A percentile compares a stretch with the other conserved stretches of the same genome.
Conservation (phyloP, 2,113 vertebrate species). For the Eolophus roseicapilla region DNA sequence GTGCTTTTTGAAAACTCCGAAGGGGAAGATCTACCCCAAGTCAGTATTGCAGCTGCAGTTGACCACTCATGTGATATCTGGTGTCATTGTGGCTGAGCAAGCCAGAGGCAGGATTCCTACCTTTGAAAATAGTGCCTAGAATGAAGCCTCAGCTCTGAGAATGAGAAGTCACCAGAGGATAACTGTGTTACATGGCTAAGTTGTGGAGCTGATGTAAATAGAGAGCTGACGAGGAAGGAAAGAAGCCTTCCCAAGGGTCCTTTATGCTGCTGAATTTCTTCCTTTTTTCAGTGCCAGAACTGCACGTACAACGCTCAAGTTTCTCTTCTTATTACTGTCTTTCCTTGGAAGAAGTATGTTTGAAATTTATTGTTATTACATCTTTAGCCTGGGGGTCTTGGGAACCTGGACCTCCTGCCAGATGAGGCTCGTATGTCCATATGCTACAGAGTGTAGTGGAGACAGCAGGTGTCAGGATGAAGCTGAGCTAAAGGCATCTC, state of each 20-base stretch:
- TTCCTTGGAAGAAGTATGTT: not conserved
- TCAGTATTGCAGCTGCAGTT: not conserved
- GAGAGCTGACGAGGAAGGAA: not conserved
- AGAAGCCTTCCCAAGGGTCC: not conserved
- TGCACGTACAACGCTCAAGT: not conserved
- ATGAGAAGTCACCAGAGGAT: not conserved
- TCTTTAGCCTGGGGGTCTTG: not conserved
- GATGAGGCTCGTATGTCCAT: not conserved
- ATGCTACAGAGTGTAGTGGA: not conserved
- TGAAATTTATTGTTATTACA: not conserved
- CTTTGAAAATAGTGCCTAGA: not conserved
- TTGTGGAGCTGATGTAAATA: not conserved
- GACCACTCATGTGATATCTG: not conserved
- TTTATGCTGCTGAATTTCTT: not conserved
- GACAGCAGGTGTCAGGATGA: not conserved
- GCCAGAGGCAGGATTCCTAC: not conserved
- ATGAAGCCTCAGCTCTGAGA: not conserved
- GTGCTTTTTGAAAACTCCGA: not conserved
- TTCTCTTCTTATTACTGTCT: not conserved
- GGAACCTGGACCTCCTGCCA: not conserved
- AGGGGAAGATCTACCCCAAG: not conserved
- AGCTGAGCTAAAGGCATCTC: not conserved
- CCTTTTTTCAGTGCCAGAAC: not conserved
- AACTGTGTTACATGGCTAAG: not conserved
- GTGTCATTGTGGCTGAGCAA: not conserved